Evolutionary conservation across 2,113 vertebrate species (phyloP).

Genomic region (Onychostruthus taczanowskii): DNA sequence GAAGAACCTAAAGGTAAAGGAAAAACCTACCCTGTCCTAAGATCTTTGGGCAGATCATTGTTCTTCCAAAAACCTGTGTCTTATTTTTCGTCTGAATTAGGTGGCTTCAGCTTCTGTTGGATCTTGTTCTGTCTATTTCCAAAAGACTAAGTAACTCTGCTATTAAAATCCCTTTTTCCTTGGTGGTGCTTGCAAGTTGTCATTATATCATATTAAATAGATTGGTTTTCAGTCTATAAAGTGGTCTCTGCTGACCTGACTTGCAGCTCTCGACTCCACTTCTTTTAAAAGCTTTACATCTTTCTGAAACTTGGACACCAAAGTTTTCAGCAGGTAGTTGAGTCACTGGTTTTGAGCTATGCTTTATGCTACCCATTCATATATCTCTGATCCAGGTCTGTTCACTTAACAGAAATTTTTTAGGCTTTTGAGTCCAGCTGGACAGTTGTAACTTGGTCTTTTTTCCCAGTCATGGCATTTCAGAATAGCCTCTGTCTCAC

Average conservation of each 20-base stretch:
- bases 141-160: background rate
- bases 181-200: constrained; percentile 18
- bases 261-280: background rate
- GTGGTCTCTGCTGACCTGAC: background rate
- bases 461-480: background rate
- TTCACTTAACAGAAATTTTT: background rate
- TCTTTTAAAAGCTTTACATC: background rate
- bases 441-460: background rate
- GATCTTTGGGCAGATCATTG: background rate
- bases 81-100: constrained; percentile 7
- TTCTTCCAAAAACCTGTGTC: background rate
- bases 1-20: background rate
- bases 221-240: background rate
- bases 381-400: background rate
- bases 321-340: background rate
- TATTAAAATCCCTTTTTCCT: background rate
- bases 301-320: background rate
- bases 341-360: background rate
- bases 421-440: background rate
- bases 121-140: background rate
- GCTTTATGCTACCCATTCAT: background rate
- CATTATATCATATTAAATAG: constrained; percentile 9
- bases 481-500: background rate
- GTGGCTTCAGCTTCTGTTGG: background rate
- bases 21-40: background rate